phyloP scores from a whole-genome alignment of 1,140 invertebrate species.

The Coptotermes formosanus region DNA sequence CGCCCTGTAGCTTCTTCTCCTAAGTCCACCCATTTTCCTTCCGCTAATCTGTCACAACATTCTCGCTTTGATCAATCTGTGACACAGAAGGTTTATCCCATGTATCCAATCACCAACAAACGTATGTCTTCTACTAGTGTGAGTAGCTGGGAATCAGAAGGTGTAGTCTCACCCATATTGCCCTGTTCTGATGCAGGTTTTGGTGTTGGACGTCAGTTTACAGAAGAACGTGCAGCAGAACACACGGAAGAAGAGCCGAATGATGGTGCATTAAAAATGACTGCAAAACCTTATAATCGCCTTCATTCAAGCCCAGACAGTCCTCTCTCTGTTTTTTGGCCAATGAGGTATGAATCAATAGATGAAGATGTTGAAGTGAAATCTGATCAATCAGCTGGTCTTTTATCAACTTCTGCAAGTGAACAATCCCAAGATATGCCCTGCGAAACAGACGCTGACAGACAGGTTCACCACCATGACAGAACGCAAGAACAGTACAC shows the following conservation, averaged over 20 bases:
- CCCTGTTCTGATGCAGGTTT: neutral
- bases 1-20: neutral
- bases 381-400: neutral
- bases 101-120: neutral
- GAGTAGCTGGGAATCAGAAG: conserved; percentile 35
- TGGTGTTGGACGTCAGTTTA: neutral
- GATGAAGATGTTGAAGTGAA: conserved; percentile 29
- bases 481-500: neutral
- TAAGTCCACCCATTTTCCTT: neutral
- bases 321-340: conserved; percentile 7
- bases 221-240: neutral
- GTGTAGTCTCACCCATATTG: neutral
- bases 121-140: conserved; percentile 34
- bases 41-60: neutral
- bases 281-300: neutral
- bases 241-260: neutral
- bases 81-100: neutral
- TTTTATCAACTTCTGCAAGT: neutral
- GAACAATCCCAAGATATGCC: neutral
- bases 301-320: neutral
- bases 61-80: neutral
- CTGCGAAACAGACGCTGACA: neutral
- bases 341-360: conserved; percentile 29
- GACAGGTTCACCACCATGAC: neutral
- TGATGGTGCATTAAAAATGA: neutral